Evolutionary conservation across 2,888 invertebrate genomes (phyloP).

Genomic region (Taphrorychus bicolor): DNA sequence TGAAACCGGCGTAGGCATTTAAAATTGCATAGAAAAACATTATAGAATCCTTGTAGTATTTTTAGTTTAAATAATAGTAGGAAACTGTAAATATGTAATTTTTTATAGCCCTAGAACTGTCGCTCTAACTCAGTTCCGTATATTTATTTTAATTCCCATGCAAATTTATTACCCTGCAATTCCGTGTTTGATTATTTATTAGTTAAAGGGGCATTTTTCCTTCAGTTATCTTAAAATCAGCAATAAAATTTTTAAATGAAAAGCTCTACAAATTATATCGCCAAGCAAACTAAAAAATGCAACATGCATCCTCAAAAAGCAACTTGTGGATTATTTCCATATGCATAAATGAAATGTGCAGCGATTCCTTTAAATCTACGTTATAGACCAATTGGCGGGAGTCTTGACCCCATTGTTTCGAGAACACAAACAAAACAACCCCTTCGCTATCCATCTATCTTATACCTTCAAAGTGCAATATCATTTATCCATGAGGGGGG

Average conservation of each 20-base stretch:
- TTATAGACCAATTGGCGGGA: neutral
- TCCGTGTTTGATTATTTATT: no score
- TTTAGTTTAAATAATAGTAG: neutral
- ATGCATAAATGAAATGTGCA: neutral
- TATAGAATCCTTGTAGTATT: neutral
- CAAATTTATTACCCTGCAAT: no score
- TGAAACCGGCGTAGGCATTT: neutral
- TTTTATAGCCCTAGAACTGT: no score
- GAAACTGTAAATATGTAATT: no score
- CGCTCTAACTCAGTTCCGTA: no score
- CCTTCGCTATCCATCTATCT: neutral
- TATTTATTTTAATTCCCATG: no score
- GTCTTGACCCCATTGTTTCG: neutral
- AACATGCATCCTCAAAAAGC: no score
- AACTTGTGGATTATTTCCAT: neutral
- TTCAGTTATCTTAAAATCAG: no score
- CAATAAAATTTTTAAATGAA: no score
- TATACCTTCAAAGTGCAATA: neutral
- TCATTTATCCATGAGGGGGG: constrained; percentile 26
- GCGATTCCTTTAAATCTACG: neutral
- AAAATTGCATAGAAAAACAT: neutral
- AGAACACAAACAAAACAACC: neutral
- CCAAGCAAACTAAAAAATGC: no score
- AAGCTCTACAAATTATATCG: no score
- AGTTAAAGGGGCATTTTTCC: no score